Percentiles rank a stretch among this genome's conserved stretches.
Evolutionary conservation across 1,140 invertebrate genomes (phyloP).

Genomic region (Drosophila kikkawai): DNA sequence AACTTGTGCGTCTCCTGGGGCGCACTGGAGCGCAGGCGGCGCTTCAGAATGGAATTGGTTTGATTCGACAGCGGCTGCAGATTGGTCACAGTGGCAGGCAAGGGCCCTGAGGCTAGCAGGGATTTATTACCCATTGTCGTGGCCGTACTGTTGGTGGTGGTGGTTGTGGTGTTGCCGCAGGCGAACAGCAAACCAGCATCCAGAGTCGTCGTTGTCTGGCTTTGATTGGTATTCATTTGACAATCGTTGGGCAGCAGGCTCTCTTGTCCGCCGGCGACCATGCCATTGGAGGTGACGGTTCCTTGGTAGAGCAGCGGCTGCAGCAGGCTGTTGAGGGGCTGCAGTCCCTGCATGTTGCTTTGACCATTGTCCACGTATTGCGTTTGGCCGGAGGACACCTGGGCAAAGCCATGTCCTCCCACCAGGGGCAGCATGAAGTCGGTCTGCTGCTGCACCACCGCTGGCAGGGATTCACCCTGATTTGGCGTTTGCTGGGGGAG

Average conservation of each 20-base stretch:
- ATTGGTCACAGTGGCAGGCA: slow-evolving; percentile 39
- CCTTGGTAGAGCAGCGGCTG: slow-evolving; percentile 62
- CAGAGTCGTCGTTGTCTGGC: slow-evolving; percentile 35
- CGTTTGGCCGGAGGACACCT: slow-evolving; percentile 47
- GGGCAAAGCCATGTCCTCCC: slow-evolving; percentile 44
- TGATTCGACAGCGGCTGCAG: slow-evolving; percentile 77
- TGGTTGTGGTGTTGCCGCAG: slow-evolving; percentile 42
- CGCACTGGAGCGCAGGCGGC: slow-evolving; percentile 85
- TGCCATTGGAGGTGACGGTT: slow-evolving; percentile 3
- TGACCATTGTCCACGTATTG: slow-evolving; percentile 58
- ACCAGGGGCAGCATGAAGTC: slow-evolving; percentile 64
- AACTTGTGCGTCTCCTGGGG: slow-evolving; percentile 72
- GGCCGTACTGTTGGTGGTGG: slow-evolving; percentile 4
- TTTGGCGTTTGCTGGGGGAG: slow-evolving; percentile 34
- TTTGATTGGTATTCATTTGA: slow-evolving; percentile 41
- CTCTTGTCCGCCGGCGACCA: slow-evolving; percentile 28
- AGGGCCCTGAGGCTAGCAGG: slow-evolving; percentile 14
- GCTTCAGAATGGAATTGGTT: slow-evolving; percentile 82
- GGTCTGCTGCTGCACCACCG: slow-evolving; percentile 38
- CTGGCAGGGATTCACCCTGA: slow-evolving; percentile 23
- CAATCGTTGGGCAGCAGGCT: slow-evolving; percentile 33
- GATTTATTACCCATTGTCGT: slow-evolving; percentile 24
- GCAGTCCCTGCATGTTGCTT: slow-evolving; percentile 48
- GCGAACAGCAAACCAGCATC: slow-evolving; percentile 54
- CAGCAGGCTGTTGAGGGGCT: slow-evolving; percentile 64